These are phyloP conservation scores for Nematolebias whitei DNA, from an alignment of 2,113 vertebrate species.

Conservation along the genomic window DNA sequence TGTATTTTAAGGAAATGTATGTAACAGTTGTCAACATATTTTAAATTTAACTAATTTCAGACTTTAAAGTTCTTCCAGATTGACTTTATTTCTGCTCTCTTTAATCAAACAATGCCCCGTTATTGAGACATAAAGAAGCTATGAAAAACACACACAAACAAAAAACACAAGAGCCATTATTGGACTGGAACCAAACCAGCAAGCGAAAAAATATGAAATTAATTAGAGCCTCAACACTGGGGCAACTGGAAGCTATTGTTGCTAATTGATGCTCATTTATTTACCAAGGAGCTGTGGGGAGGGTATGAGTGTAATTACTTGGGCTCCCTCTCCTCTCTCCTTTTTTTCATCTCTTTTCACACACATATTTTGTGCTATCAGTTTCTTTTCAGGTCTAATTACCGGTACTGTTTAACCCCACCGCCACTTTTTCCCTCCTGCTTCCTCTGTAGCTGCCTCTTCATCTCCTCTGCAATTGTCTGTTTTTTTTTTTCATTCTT, in stretches of 20 bases:
- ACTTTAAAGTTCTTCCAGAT: too few relatives aligned
- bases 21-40: too few relatives aligned
- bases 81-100: too few relatives aligned
- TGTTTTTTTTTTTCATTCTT: background rate
- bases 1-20: too few relatives aligned
- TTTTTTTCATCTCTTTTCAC: slow-evolving; percentile 11
- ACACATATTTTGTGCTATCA: slow-evolving; percentile 15
- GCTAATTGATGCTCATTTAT: slow-evolving; percentile 61
- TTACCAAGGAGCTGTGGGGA: slow-evolving; percentile 52
- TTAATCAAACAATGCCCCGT: background rate
- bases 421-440: background rate
- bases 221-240: slow-evolving; percentile 38
- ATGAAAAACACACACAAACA: background rate
- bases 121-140: background rate
- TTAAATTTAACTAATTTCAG: too few relatives aligned
- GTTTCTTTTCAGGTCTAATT: slow-evolving; percentile 31
- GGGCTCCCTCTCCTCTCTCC: slow-evolving; percentile 13
- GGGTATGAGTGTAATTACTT: slow-evolving; percentile 48
- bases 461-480: slow-evolving; percentile 35
- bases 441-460: slow-evolving; percentile 6
- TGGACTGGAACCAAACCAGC: slow-evolving; percentile 11
- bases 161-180: background rate
- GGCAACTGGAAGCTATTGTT: slow-evolving; percentile 49
- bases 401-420: slow-evolving; percentile 30
- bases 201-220: slow-evolving; percentile 32